Conservation (phyloP, 2,888 invertebrate species). For the Hirudinaria manillensis region DNA sequence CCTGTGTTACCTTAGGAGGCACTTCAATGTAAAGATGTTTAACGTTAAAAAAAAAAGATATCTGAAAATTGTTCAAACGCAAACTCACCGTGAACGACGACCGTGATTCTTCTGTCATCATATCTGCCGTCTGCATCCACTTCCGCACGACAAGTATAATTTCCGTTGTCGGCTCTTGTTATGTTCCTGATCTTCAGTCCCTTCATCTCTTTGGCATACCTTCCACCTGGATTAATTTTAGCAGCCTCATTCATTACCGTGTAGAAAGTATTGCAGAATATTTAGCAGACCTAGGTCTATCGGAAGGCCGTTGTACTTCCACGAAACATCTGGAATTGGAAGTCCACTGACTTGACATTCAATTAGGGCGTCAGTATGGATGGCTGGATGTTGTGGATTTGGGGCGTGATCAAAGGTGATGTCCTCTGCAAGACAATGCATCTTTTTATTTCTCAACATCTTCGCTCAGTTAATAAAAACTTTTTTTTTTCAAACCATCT, state of each 20-base stretch:
- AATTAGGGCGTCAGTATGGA: slow-evolving; percentile 40
- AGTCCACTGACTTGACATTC: slow-evolving; percentile 36
- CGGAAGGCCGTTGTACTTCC: slow-evolving; percentile 32
- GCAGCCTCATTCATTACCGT: neutral
- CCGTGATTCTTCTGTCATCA: slow-evolving; percentile 35
- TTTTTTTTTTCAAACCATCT: no score
- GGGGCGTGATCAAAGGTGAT: slow-evolving; percentile 41
- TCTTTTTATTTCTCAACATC: neutral
- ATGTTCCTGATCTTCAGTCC: slow-evolving; percentile 41
- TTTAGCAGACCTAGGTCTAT: neutral
- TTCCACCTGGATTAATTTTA: slow-evolving; percentile 31
- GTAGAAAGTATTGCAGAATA: neutral
- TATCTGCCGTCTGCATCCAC: slow-evolving; percentile 37
- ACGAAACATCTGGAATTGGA: slow-evolving; percentile 34
- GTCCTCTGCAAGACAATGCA: slow-evolving; percentile 38
- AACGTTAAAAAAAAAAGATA: neutral
- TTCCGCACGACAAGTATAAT: slow-evolving; percentile 40
- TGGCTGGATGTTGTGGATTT: slow-evolving; percentile 39
- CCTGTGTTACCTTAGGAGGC: slow-evolving; percentile 35
- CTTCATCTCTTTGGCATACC: slow-evolving; percentile 32
- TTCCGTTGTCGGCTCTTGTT: slow-evolving; percentile 40
- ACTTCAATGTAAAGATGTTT: slow-evolving; percentile 34
- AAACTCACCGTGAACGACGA: slow-evolving; percentile 41
- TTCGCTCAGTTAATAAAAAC: neutral
- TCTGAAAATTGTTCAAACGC: no score